A percentile compares a stretch with the other conserved stretches of the same genome.
These are phyloP conservation scores for Aspidapion aeneum DNA, from an alignment of 2,888 invertebrate species.

Conservation along the genomic window DNA sequence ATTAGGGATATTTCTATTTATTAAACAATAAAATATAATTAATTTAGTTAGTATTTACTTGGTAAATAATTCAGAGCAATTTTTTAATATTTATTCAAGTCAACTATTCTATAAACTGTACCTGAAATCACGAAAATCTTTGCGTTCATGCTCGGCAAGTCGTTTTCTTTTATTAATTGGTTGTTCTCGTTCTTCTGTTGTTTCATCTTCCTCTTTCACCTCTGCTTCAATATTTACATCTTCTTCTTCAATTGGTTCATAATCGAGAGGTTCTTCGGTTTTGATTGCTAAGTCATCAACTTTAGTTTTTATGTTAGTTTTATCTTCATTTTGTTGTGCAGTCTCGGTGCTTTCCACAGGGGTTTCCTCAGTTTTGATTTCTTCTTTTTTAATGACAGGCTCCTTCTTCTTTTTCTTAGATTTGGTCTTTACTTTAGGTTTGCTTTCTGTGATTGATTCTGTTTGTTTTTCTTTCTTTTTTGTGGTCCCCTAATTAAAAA, in stretches of 20 bases:
- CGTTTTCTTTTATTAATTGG: conserved; percentile 9
- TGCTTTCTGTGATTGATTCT: conserved; percentile 14
- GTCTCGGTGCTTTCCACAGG: conserved; percentile 18
- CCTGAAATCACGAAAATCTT: background rate
- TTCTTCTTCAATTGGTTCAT: conserved; percentile 7
- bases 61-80: no score
- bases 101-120: no score
- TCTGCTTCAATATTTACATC: conserved; percentile 26
- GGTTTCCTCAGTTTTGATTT: conserved; percentile 1
- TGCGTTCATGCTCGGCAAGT: background rate
- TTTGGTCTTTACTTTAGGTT: conserved; percentile 27
- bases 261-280: conserved; percentile 2
- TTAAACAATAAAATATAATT: no score
- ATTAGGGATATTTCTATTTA: no score
- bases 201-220: conserved; percentile 14
- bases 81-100: no score
- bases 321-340: conserved; percentile 18
- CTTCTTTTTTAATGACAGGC: conserved; percentile 21
- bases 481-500: no score
- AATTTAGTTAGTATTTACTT: no score
- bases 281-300: conserved; percentile 7
- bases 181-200: conserved; percentile 9
- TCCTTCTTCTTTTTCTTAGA: conserved; percentile 27
- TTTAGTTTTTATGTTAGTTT: conserved; percentile 2
- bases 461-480: background rate